phyloP scores from a whole-genome alignment of 2,797 vertebrate genomes.

The Echeneis naucrates region DNA sequence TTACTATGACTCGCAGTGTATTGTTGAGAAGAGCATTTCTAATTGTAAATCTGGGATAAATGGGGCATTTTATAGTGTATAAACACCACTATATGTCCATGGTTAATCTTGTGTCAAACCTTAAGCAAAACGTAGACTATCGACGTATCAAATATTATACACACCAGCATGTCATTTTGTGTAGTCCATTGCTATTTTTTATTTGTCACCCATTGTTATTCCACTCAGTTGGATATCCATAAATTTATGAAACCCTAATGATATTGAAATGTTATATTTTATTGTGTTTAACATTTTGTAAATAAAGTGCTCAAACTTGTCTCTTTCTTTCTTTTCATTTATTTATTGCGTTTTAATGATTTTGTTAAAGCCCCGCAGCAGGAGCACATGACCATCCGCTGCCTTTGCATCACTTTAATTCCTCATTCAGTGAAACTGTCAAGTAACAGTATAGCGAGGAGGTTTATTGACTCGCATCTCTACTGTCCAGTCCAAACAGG shows the following conservation, averaged over 20 bases:
- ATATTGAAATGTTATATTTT: slow-evolving; percentile 92
- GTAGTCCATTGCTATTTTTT: slow-evolving; percentile 77
- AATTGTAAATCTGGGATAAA: slow-evolving; percentile 81
- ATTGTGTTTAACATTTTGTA: slow-evolving; percentile 92
- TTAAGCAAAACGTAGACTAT: slow-evolving; percentile 85
- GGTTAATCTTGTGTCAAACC: slow-evolving; percentile 80
- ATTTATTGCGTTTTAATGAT: slow-evolving; percentile 48
- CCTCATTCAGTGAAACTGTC: slow-evolving; percentile 49
- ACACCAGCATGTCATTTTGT: slow-evolving; percentile 86
- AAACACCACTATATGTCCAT: slow-evolving; percentile 79
- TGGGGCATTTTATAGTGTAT: slow-evolving; percentile 79
- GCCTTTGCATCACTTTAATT: slow-evolving; percentile 45
- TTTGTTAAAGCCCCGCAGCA: slow-evolving; percentile 15
- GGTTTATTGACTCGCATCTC: slow-evolving; percentile 67
- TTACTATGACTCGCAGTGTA: slow-evolving; percentile 87
- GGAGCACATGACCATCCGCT: slow-evolving; percentile 1
- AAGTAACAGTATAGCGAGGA: slow-evolving; percentile 56
- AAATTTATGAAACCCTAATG: slow-evolving; percentile 86
- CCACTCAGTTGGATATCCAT: slow-evolving; percentile 82
- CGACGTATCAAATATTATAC: slow-evolving; percentile 83
- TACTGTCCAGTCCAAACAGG: slow-evolving; percentile 68
- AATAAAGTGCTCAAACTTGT: slow-evolving; percentile 89
- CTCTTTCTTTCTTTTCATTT: slow-evolving; percentile 40
- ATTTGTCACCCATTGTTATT: slow-evolving; percentile 81
- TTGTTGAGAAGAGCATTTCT: slow-evolving; percentile 73